phyloP scores from a whole-genome alignment of 2,888 invertebrate species.

The Dioctria rufipes region DNA sequence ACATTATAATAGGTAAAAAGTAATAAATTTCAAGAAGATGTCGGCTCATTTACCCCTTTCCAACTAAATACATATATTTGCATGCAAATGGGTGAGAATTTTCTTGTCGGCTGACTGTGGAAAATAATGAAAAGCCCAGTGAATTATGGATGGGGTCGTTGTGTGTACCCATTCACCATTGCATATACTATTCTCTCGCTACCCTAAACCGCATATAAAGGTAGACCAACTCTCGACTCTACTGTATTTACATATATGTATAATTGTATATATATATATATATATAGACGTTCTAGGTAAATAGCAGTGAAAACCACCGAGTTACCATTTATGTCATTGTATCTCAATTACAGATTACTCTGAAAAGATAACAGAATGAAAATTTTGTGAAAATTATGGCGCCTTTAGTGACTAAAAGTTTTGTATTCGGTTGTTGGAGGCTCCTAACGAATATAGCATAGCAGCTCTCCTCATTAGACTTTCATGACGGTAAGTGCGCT shows the following conservation, averaged over 20 bases:
- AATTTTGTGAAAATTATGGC: slow-evolving; percentile 12
- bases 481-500: slow-evolving; percentile 23
- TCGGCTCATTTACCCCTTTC: slow-evolving; percentile 10
- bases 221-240: too few relatives aligned
- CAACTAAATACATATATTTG: slow-evolving; percentile 23
- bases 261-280: too few relatives aligned
- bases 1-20: slow-evolving; percentile 1
- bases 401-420: not conserved
- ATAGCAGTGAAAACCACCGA: slow-evolving; percentile 10
- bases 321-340: slow-evolving; percentile 17
- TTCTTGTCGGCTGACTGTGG: slow-evolving; percentile 16
- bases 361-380: slow-evolving; percentile 5
- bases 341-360: slow-evolving; percentile 46
- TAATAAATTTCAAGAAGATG: slow-evolving; percentile 18
- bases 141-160: not conserved
- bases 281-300: not conserved
- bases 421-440: slow-evolving; percentile 12
- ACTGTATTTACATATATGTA: too few relatives aligned
- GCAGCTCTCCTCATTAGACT: slow-evolving; percentile 27
- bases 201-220: too few relatives aligned
- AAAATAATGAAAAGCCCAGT: slow-evolving; percentile 29
- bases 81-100: slow-evolving; percentile 41
- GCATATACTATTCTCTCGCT: not conserved
- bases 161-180: not conserved
- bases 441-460: not conserved